Percentiles rank a stretch among this genome's conserved stretches.
phyloP scores from a whole-genome alignment of 2,888 invertebrate genomes.

The Mayetiola destructor region DNA sequence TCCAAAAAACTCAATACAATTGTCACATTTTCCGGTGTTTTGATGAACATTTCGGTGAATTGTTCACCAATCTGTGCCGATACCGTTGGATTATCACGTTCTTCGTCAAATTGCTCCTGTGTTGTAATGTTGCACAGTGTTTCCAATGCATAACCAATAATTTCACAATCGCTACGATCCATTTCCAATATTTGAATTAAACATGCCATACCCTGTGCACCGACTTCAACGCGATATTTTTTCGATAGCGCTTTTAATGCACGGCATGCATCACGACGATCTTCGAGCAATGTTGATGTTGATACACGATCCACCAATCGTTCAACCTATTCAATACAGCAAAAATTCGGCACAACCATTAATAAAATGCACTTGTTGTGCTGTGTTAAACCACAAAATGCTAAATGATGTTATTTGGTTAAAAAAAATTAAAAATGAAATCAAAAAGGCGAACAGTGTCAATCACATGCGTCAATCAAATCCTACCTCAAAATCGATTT shows the following conservation, averaged over 20 bases:
- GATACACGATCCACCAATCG: conserved; percentile 82
- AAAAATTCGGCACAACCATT: neutral
- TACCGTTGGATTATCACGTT: conserved; percentile 50
- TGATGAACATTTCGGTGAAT: conserved; percentile 95
- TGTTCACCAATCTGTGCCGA: conserved; percentile 71
- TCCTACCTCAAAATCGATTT: no score
- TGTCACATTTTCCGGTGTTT: conserved; percentile 70
- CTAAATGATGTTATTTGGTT: neutral
- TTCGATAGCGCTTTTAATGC: conserved; percentile 81
- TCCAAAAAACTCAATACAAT: conserved; percentile 72
- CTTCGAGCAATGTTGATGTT: conserved; percentile 85
- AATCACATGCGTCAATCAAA: no score
- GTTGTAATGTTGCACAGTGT: conserved; percentile 83
- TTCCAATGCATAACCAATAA: conserved; percentile 80
- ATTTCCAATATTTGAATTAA: conserved; percentile 65
- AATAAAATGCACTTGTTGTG: neutral
- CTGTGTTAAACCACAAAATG: neutral
- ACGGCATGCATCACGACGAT: conserved; percentile 89
- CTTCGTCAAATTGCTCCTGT: conserved; percentile 66
- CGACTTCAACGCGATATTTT: conserved; percentile 91
- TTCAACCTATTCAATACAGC: conserved; percentile 53
- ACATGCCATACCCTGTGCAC: conserved; percentile 80
- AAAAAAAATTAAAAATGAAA: no score
- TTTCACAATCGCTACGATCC: conserved; percentile 83
- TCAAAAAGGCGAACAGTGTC: no score